A percentile compares a stretch with the other conserved stretches of the same genome.
Conservation (phyloP, 2,888 invertebrate species). For the Byasa hedistus region DNA sequence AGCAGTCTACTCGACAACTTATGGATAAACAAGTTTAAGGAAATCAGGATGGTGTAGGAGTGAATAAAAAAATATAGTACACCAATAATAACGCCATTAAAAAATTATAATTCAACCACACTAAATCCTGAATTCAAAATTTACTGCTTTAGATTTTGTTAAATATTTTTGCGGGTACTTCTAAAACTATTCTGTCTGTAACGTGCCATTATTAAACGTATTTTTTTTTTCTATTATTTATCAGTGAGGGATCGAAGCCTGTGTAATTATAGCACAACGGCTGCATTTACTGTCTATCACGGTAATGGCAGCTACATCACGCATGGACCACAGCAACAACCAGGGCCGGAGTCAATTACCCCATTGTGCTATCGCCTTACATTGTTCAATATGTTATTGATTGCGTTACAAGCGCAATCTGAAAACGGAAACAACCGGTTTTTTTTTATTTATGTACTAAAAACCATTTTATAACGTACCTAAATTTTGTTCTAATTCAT, state of each 20-base stretch:
- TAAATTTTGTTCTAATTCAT: too few relatives aligned
- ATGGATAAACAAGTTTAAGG: too few relatives aligned
- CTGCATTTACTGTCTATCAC: constrained; percentile 22
- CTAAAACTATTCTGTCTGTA: background rate
- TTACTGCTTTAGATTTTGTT: too few relatives aligned
- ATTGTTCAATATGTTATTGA: constrained; percentile 27
- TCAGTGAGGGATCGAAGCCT: constrained; percentile 2
- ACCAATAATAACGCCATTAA: too few relatives aligned
- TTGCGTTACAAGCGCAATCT: constrained; percentile 11
- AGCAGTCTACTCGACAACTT: too few relatives aligned
- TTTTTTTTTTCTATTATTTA: background rate
- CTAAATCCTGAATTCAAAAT: too few relatives aligned
- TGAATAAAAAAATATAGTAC: too few relatives aligned
- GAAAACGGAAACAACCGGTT: constrained; percentile 2
- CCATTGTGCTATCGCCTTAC: constrained; percentile 22
- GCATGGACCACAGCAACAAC: constrained; percentile 6
- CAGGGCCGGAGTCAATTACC: constrained; percentile 20
- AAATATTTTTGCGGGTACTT: background rate
- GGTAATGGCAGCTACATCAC: constrained; percentile 11
- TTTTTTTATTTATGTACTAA: background rate
- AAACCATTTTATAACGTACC: background rate
- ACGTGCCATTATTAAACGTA: background rate
- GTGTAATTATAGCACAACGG: background rate
- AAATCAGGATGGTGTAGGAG: too few relatives aligned
- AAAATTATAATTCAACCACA: too few relatives aligned